phyloP scores from a whole-genome alignment of 2,113 vertebrate species.

The Oreochromis spilurus region DNA sequence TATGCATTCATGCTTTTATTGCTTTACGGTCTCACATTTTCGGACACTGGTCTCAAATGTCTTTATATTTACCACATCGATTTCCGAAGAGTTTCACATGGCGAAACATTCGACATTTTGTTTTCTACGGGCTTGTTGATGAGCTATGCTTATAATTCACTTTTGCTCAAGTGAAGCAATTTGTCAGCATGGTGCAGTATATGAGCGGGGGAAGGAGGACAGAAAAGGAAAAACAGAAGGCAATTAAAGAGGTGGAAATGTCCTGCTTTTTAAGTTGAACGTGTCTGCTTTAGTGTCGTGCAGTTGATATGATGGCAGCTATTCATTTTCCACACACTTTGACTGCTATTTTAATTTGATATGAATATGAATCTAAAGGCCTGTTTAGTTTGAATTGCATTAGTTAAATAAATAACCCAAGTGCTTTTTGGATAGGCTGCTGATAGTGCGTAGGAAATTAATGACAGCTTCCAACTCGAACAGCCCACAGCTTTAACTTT shows the following conservation, averaged over 20 bases:
- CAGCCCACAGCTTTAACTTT: slow-evolving; percentile 34
- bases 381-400: neutral
- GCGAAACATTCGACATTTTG: neutral
- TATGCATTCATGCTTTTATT: neutral
- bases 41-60: neutral
- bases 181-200: neutral
- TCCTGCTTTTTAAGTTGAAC: neutral
- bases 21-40: neutral
- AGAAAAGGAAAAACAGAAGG: neutral
- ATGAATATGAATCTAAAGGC: neutral
- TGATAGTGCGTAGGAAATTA: slow-evolving; percentile 33
- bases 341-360: neutral
- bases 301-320: slow-evolving; percentile 6
- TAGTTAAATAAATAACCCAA: slow-evolving; percentile 4
- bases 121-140: neutral
- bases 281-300: neutral
- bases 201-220: neutral
- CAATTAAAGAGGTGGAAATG: neutral
- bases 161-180: neutral
- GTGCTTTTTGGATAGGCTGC: slow-evolving; percentile 2
- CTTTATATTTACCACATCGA: neutral
- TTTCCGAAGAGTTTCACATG: neutral
- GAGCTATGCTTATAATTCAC: neutral
- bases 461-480: slow-evolving; percentile 14
- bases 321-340: neutral